Evolutionary conservation across 2,113 vertebrate genomes (phyloP).

Genomic region (Anolis carolinensis): DNA sequence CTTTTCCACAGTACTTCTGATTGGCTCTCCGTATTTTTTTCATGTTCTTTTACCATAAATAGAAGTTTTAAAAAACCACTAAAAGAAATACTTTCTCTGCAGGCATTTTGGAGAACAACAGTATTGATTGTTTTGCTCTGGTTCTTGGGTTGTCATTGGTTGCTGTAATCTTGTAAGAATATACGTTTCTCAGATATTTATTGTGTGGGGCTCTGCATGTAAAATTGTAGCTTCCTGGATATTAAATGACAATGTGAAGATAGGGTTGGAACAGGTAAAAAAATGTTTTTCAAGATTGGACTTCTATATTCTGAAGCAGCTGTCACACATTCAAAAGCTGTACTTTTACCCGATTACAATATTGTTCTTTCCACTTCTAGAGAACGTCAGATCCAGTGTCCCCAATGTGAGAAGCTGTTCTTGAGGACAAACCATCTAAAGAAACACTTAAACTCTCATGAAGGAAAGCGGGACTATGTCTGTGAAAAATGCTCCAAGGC

Average conservation of each 20-base stretch:
- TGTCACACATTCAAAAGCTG: neutral
- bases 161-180: neutral
- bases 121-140: neutral
- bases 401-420: conserved; percentile 96
- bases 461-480: conserved; percentile 94
- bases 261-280: neutral
- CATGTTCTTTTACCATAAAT: neutral
- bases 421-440: conserved; percentile 94
- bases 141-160: neutral
- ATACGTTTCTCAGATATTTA: too few relatives aligned
- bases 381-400: conserved; percentile 93
- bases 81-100: neutral
- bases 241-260: neutral
- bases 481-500: conserved; percentile 98
- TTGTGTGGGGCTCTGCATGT: neutral
- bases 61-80: too few relatives aligned
- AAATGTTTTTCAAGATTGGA: neutral
- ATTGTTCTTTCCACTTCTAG: conserved; percentile 66
- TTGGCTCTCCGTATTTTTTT: too few relatives aligned
- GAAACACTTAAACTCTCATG: conserved; percentile 97
- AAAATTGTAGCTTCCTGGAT: neutral
- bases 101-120: neutral
- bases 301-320: too few relatives aligned
- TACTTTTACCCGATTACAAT: neutral
- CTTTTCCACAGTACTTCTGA: neutral